These are phyloP conservation scores for Ricordea florida DNA, from an alignment of 92 coral and sea anemone genomes.

Conservation along the genomic window DNA sequence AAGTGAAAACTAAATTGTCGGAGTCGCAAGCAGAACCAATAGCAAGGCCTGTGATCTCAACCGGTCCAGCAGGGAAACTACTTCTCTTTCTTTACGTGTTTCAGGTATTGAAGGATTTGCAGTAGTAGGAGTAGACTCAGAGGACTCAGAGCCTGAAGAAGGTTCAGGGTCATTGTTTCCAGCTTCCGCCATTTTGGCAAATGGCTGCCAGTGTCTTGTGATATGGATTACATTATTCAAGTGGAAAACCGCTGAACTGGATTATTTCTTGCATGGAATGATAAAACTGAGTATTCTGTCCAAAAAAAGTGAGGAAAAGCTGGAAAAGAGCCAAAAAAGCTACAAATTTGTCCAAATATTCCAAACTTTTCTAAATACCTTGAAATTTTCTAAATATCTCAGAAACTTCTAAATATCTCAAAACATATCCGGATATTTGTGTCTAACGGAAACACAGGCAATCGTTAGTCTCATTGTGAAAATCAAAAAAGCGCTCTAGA, in stretches of 20 bases:
- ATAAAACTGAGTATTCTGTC: too few relatives aligned
- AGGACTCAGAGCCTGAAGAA: background rate
- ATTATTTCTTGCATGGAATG: background rate
- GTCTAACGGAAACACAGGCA: too few relatives aligned
- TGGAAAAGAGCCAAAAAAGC: background rate
- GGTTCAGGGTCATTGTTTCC: conserved; percentile 3
- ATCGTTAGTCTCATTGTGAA: too few relatives aligned
- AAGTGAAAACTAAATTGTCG: too few relatives aligned
- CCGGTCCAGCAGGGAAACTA: conserved; percentile 28
- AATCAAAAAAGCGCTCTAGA: too few relatives aligned
- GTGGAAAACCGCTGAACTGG: background rate
- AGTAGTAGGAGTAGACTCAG: background rate
- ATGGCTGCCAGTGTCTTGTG: background rate
- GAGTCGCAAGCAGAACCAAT: too few relatives aligned
- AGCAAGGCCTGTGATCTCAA: too few relatives aligned
- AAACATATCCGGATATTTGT: conserved; percentile 15
- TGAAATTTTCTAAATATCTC: background rate
- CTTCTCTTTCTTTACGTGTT: conserved; percentile 5
- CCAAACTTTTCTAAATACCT: background rate
- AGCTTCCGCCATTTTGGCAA: conserved; percentile 9
- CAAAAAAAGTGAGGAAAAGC: background rate
- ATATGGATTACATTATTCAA: background rate
- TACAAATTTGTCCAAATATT: too few relatives aligned
- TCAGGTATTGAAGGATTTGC: conserved; percentile 17
- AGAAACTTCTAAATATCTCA: conserved; percentile 18